A percentile compares a stretch with the other conserved stretches of the same genome.
These are phyloP conservation scores for Drosophila novamexicana DNA, from an alignment of 1,140 invertebrate genomes.

Conservation along the genomic window DNA sequence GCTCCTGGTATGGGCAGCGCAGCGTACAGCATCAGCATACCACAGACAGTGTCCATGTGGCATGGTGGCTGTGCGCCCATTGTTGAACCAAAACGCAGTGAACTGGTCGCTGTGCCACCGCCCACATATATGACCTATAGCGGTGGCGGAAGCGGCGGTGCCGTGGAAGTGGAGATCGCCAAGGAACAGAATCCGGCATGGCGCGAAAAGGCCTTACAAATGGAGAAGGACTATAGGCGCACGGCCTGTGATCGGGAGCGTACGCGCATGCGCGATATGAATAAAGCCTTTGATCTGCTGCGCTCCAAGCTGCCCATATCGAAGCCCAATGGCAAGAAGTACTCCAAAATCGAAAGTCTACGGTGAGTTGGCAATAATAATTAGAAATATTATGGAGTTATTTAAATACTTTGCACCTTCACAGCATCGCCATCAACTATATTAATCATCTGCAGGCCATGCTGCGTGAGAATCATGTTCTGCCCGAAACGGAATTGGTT, in stretches of 20 bases:
- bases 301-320: conserved; percentile 91
- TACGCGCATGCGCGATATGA: conserved; percentile 95
- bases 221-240: conserved; percentile 85
- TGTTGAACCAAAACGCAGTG: conserved; percentile 48
- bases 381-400: background rate
- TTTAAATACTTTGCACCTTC: conserved; percentile 14
- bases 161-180: conserved; percentile 79
- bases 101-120: conserved; percentile 67
- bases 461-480: conserved; percentile 55
- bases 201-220: conserved; percentile 86
- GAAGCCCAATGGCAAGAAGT: conserved; percentile 94
- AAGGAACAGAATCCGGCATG: conserved; percentile 85
- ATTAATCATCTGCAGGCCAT: conserved; percentile 89
- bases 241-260: conserved; percentile 94
- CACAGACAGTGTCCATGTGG: conserved; percentile 76
- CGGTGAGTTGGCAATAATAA: conserved; percentile 85
- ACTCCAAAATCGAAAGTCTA: conserved; percentile 94
- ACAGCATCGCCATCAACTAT: conserved; percentile 91
- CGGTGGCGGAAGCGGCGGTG: conserved; percentile 21
- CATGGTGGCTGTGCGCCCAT: conserved; percentile 25
- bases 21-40: conserved; percentile 62
- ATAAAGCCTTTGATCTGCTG: conserved; percentile 92
- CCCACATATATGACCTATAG: conserved; percentile 74
- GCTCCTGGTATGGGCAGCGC: conserved; percentile 16
- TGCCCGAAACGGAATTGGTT: conserved; percentile 47